Base-by-base conservation (phyloP, 1,140 invertebrate species). In the Cotesia typhae region DNA sequence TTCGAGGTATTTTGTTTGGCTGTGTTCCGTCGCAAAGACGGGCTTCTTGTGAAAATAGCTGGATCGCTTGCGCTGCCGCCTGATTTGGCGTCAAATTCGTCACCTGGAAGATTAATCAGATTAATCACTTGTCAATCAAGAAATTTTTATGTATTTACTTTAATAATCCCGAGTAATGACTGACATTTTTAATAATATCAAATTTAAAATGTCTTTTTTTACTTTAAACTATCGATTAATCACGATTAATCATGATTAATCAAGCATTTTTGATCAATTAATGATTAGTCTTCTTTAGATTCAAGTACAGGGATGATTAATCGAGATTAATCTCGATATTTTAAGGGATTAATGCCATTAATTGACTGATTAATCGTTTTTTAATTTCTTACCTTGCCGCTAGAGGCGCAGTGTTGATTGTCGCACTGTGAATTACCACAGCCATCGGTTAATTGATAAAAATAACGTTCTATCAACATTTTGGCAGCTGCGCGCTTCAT, bases 381-480 rank as follows among this genome's bases (percentile, higher is more conserved):
- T 28, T 28, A 28, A 3, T 28, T 28, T 28, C 1, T 81, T 87
- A 95, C 93, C 85, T 93, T 90, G 80, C 93, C 93, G 87, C 94
- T 96, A 28, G 95, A 97, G 73, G 94, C 94, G 90, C 96, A 98
- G 83, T 93, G 89, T 79, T 91, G 89, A 88, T 97, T 98, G 75
- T 91, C 89, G 87, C 96, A 97, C 68, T 91, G 88, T 6, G 90
- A 87, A 83, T 96, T 94, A 5, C 95, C 95, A 88, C 96, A 98
- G 72, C 96, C 96, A 84, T 96, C 92, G 10, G 93, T 92, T 69
- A 98, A 87, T 87, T 97, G 95, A 87, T 95, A 95, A 84, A 97
- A 98, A 86, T 97, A 97, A 76, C 93, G 91, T 84, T 96, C 94
- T 74, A 97, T 97, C 57, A 96, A 87, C 85, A 95, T 93, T 83